Base-by-base conservation (phyloP, 2,797 vertebrate species). In the Channa striata region DNA sequence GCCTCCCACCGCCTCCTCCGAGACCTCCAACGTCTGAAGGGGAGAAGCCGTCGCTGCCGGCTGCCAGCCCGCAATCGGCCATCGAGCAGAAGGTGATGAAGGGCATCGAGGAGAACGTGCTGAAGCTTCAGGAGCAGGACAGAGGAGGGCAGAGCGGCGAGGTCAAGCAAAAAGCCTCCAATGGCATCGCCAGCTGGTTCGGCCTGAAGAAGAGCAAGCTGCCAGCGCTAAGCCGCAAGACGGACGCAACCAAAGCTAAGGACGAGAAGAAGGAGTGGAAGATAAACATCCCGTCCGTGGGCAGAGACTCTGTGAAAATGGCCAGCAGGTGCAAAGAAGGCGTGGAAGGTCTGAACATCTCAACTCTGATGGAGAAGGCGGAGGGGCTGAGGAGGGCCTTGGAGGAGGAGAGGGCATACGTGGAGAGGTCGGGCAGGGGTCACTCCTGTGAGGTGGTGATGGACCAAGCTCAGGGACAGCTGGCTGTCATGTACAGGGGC, bases 41-140 rank as follows among this genome's bases (percentile, higher is more conserved):
- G 40, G 94, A 93, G 74, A 91, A 92, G 68, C 81, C 83, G 0
- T 4, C 50, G 9, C 89, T 43, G 39, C 86, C 87, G 0, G 89
- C 39, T 2, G 80, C 93, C 13, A 90, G 88, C 49, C 90, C 80
- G 0, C 96, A 96, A 12, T 97, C 97, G 0, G 96, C 96, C 83
- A 98, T 98, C 1, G 97, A 99, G 88, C 97, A 98, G 91, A 98
- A 98, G 80, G 97, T 99, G 77, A 99, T 99, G 97, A 98, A 98
- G 69, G 97, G 97, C 78, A 99, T 99, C 0, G 96, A 98, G 92
- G 97, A 98, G 89, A 98, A 98, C 1, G 88, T 98, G 90, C 91
- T 98, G 71, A 94, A 97, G 74, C 95, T 97, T 21, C 96, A 97
- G 87, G 96, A 96, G 77, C 97, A 96, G 89, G 97, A 97, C 82